Percentiles rank a stretch among this genome's conserved stretches.
phyloP scores from a whole-genome alignment of 2,113 vertebrate genomes.

The Pristiophorus japonicus region DNA sequence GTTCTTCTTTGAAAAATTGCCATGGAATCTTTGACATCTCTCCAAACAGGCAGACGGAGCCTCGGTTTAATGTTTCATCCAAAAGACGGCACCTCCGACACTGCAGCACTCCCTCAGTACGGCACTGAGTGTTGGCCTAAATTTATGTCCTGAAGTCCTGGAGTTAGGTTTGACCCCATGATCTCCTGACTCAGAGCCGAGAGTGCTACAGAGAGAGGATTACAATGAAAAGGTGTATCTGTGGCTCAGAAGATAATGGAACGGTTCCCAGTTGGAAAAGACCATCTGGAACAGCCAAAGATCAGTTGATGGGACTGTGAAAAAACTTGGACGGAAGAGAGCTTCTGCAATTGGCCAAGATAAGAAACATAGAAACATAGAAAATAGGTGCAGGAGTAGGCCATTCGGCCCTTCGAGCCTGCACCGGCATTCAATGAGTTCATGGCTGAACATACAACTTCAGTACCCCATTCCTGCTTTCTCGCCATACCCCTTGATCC shows the following conservation, averaged over 20 bases:
- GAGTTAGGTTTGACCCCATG: not conserved
- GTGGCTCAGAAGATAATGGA: not conserved
- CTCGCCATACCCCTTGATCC: too few relatives aligned
- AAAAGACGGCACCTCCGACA: not conserved
- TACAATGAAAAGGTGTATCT: not conserved
- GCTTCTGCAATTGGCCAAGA: not conserved
- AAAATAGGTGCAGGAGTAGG: too few relatives aligned
- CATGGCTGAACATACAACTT: too few relatives aligned
- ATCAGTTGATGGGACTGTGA: not conserved
- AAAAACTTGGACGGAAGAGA: not conserved
- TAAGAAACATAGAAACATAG: too few relatives aligned
- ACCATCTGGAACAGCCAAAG: not conserved
- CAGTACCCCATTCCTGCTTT: too few relatives aligned
- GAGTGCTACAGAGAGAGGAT: not conserved
- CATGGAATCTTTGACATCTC: not conserved
- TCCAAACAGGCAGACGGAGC: not conserved
- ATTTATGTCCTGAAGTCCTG: not conserved
- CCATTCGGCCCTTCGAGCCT: too few relatives aligned
- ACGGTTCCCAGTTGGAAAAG: not conserved
- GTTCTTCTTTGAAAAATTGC: not conserved
- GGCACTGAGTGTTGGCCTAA: not conserved
- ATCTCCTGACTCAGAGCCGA: not conserved
- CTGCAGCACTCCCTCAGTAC: not conserved
- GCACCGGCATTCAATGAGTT: too few relatives aligned
- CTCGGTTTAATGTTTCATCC: not conserved